phyloP scores from a whole-genome alignment of 2,888 invertebrate species.

The Melipona bicolor region DNA sequence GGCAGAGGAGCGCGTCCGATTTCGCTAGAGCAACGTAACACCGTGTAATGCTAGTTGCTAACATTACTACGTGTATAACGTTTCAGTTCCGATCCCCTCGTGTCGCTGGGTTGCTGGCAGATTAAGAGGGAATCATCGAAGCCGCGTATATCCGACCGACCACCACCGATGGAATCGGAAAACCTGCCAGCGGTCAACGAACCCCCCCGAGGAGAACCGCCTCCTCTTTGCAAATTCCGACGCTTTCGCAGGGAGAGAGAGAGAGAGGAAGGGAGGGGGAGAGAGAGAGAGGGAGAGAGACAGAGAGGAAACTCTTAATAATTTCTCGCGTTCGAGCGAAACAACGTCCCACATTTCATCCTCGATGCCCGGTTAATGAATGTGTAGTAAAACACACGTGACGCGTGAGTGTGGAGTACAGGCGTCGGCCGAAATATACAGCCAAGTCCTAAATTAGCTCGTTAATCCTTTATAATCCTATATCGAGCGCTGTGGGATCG shows the following conservation, averaged over 20 bases:
- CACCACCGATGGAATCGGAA: slow-evolving; percentile 26
- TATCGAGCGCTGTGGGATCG: background rate
- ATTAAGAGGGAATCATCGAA: slow-evolving; percentile 48
- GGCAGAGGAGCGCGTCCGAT: slow-evolving; percentile 51
- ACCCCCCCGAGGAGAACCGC: background rate
- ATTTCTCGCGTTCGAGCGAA: background rate
- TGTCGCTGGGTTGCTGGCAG: slow-evolving; percentile 32
- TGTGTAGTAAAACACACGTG: too few species aligned
- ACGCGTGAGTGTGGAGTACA: background rate
- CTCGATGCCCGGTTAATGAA: too few species aligned
- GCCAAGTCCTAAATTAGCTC: background rate
- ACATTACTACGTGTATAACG: slow-evolving; percentile 60
- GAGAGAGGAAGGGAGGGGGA: too few species aligned
- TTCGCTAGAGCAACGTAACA: slow-evolving; percentile 63
- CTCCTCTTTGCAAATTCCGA: background rate
- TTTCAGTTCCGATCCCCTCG: slow-evolving; percentile 59
- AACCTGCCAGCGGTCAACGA: slow-evolving; percentile 30
- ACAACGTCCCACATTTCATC: background rate
- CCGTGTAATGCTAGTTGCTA: slow-evolving; percentile 56
- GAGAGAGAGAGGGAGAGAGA: too few species aligned
- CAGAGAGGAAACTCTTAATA: background rate
- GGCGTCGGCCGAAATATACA: background rate
- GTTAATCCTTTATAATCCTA: background rate
- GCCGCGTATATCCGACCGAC: slow-evolving; percentile 13
- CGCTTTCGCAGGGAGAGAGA: background rate